Percentiles rank a stretch among this genome's conserved stretches.
Conservation (phyloP, 2,797 vertebrate genomes). For the Xyrichtys novacula region DNA sequence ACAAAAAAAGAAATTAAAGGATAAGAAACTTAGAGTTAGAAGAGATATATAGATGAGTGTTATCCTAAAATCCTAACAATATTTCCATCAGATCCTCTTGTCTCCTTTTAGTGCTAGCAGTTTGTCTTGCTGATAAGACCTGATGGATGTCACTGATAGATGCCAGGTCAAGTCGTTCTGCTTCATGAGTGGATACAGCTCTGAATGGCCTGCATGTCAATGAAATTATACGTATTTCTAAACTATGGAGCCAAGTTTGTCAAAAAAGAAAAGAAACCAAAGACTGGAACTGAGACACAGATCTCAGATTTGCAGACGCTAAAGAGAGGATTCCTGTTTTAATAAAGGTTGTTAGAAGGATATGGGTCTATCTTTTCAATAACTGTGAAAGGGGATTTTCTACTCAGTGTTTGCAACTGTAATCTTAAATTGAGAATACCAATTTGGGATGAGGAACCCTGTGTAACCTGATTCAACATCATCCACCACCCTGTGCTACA, state of each 20-base stretch:
- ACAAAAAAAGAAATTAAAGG: no score
- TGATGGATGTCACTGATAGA: conserved; percentile 26
- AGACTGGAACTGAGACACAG: background rate
- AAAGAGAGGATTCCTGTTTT: conserved; percentile 1
- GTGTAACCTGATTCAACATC: no score
- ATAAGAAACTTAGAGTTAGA: no score
- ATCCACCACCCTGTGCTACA: no score
- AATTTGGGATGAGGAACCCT: no score
- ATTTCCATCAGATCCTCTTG: background rate
- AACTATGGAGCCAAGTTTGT: conserved; percentile 4
- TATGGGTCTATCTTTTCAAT: no score
- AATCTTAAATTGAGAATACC: no score
- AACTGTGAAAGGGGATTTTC: no score
- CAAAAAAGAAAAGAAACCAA: background rate
- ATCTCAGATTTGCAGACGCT: no score
- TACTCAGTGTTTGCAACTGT: background rate
- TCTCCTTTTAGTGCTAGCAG: conserved; percentile 12
- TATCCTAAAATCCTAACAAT: background rate
- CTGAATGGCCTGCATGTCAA: conserved; percentile 51
- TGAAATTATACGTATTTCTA: conserved; percentile 14
- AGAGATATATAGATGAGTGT: no score
- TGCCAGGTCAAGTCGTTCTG: conserved; percentile 42
- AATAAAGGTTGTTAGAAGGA: background rate
- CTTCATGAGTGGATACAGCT: conserved; percentile 35
- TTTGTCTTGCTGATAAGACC: conserved; percentile 21